Evolutionary conservation across 1,140 invertebrate genomes (phyloP).

Genomic region (Cyphomyrmex costatus): DNA sequence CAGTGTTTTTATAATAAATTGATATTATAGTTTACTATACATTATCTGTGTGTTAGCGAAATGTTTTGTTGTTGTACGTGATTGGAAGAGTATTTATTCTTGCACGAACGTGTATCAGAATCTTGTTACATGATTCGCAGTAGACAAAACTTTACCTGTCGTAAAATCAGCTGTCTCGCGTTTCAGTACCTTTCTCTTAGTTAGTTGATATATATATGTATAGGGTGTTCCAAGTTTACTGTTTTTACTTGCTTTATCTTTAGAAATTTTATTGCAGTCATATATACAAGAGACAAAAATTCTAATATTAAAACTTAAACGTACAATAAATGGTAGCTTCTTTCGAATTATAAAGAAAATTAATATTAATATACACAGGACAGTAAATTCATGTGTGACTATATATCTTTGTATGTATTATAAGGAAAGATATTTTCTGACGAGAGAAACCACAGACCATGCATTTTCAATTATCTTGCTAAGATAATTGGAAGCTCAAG

Average conservation of each 20-base stretch:
- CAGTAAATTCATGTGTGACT: neutral
- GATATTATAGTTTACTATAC: neutral
- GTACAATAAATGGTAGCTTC: neutral
- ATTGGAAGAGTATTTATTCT: conserved; percentile 35
- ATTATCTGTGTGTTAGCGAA: conserved; percentile 4
- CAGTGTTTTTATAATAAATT: conserved; percentile 36
- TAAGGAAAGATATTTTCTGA: neutral
- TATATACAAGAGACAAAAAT: neutral
- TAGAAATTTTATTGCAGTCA: conserved; percentile 4
- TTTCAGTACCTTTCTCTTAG: conserved; percentile 42
- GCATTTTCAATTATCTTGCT: conserved; percentile 33
- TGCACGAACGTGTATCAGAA: conserved; percentile 51
- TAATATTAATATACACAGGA: neutral
- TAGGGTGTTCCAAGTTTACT: neutral
- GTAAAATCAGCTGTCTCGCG: conserved; percentile 43
- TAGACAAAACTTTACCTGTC: conserved; percentile 56
- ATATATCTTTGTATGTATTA: neutral
- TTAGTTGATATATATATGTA: neutral
- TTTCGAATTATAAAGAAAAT: neutral
- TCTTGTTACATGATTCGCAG: conserved; percentile 49
- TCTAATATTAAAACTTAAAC: neutral
- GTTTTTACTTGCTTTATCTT: neutral
- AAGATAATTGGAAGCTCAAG: too few relatives aligned
- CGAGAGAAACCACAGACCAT: conserved; percentile 41
- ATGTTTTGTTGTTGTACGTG: conserved; percentile 26